Conservation (phyloP, 2,113 vertebrate genomes). For the Spermophilus dauricus region DNA sequence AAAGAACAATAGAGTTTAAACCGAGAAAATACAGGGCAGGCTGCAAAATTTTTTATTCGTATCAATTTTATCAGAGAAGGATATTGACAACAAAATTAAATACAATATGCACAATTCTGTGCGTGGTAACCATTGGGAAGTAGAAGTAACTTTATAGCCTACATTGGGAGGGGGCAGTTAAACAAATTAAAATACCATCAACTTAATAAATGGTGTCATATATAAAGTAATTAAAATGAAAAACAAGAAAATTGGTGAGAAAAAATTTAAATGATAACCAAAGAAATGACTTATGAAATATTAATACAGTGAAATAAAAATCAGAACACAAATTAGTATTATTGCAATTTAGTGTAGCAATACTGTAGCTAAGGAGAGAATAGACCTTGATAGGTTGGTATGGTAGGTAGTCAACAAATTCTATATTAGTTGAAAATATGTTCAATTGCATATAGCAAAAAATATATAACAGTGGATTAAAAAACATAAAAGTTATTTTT, state of each 20-base stretch:
- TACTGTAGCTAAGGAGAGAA: background rate
- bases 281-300: background rate
- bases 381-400: background rate
- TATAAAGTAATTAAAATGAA: background rate
- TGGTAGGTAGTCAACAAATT: background rate
- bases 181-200: background rate
- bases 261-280: background rate
- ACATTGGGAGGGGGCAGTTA: background rate
- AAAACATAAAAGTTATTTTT: background rate
- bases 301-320: background rate
- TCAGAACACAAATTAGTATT: background rate
- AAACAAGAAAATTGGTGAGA: background rate
- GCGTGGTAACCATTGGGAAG: background rate
- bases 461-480: background rate
- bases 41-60: background rate
- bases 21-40: background rate
- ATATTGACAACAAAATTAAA: background rate
- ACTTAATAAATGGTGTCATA: background rate
- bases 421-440: background rate
- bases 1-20: background rate
- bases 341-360: background rate
- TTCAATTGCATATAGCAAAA: background rate
- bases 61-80: background rate
- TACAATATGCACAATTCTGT: background rate
- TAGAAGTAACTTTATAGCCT: background rate